A percentile compares a stretch with the other conserved stretches of the same genome.
phyloP scores from a whole-genome alignment of 2,113 vertebrate genomes.

The Oreocharis arfaki region DNA sequence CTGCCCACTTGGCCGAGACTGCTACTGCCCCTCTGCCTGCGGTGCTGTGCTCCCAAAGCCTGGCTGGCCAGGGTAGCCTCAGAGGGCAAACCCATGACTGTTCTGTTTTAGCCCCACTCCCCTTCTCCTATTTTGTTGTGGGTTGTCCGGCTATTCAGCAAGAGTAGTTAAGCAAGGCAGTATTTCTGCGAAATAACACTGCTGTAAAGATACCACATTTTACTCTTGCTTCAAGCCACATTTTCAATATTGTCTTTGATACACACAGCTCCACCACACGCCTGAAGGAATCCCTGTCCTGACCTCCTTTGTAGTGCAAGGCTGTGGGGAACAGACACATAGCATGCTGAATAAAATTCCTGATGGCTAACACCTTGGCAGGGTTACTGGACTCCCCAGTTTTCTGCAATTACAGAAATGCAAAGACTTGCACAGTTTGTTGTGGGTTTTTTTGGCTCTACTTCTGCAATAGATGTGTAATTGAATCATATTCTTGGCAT shows the following conservation, averaged over 20 bases:
- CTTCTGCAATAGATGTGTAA: not conserved
- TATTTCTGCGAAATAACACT: not conserved
- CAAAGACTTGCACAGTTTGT: not conserved
- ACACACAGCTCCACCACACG: not conserved
- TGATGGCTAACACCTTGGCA: not conserved
- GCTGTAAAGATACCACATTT: not conserved
- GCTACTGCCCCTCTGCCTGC: not conserved
- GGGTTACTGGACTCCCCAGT: not conserved
- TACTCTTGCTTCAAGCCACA: not conserved
- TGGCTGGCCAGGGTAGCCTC: rapidly evolving
- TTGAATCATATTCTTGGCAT: not conserved
- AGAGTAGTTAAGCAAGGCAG: not conserved
- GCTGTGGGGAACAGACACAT: not conserved
- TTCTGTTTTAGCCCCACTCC: not conserved
- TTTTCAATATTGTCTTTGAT: not conserved
- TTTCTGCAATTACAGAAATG: not conserved
- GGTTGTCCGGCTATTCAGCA: not conserved
- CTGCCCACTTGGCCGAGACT: not conserved
- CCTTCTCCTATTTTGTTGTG: not conserved
- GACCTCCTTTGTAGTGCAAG: not conserved
- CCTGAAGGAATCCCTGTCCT: not conserved
- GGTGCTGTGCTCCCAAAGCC: rapidly evolving
- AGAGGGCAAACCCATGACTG: not conserved
- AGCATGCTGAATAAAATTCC: not conserved
- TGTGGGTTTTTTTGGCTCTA: not conserved